Percentiles rank a stretch among this genome's conserved stretches.
These are phyloP conservation scores for Nematolebias whitei DNA, from an alignment of 2,113 vertebrate species.

Conservation along the genomic window DNA sequence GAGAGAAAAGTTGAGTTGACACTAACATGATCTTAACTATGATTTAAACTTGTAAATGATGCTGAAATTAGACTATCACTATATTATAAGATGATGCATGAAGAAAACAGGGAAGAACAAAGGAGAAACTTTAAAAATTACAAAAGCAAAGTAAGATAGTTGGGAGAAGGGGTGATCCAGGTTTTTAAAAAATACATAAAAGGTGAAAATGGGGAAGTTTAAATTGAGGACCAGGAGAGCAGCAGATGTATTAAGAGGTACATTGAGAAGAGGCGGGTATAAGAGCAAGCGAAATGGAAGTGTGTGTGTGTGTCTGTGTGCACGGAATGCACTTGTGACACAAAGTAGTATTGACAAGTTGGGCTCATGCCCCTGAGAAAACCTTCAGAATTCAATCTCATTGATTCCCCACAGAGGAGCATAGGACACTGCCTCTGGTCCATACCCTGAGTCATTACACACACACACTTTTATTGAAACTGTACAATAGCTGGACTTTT, in stretches of 20 bases:
- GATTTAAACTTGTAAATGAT: no score
- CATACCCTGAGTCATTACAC: slow-evolving; percentile 71
- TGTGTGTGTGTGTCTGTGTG: slow-evolving; percentile 46
- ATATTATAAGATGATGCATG: no score
- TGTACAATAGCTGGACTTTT: slow-evolving; percentile 4
- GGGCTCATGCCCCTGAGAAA: slow-evolving; percentile 81
- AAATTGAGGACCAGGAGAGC: slow-evolving; percentile 45
- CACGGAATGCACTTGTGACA: slow-evolving; percentile 84
- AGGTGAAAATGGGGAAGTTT: slow-evolving; percentile 36
- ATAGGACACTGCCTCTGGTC: slow-evolving; percentile 67
- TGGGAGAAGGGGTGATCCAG: background rate
- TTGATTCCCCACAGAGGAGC: slow-evolving; percentile 74
- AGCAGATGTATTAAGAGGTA: slow-evolving; percentile 38
- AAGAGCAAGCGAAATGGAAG: slow-evolving; percentile 59
- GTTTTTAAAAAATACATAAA: background rate
- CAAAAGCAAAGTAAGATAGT: background rate
- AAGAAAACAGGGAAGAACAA: no score
- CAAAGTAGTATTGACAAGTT: slow-evolving; percentile 81
- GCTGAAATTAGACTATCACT: no score
- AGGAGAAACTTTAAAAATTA: background rate
- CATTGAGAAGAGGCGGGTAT: slow-evolving; percentile 32
- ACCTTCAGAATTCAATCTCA: slow-evolving; percentile 84
- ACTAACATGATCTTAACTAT: no score
- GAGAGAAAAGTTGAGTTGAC: no score
- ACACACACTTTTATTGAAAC: slow-evolving; percentile 34